A percentile compares a stretch with the other conserved stretches of the same genome.
Conservation (phyloP, 1,140 invertebrate genomes). For the Psilanteris sp. region DNA sequence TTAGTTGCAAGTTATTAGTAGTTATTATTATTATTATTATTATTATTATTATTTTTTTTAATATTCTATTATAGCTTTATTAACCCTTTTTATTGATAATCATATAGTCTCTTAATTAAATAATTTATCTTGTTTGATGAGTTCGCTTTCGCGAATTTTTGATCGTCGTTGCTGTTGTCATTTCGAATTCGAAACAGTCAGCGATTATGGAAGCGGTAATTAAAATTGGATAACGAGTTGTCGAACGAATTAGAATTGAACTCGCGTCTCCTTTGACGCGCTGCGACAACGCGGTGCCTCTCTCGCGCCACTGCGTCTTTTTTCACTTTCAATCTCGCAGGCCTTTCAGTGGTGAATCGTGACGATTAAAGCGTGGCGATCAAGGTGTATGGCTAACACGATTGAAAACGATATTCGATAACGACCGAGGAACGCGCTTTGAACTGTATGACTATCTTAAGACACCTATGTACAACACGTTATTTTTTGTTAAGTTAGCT, state of each 20-base stretch:
- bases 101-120: no score
- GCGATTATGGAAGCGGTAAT: slow-evolving; percentile 12
- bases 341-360: slow-evolving; percentile 11
- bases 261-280: slow-evolving; percentile 42
- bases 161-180: slow-evolving; percentile 3
- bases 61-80: not conserved
- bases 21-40: no score
- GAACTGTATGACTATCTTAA: slow-evolving; percentile 14
- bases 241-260: slow-evolving; percentile 31
- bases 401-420: slow-evolving; percentile 32
- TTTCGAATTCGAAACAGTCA: slow-evolving; percentile 2
- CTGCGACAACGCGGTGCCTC: slow-evolving; percentile 26
- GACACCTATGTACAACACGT: slow-evolving; percentile 39
- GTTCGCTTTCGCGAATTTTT: slow-evolving; percentile 4
- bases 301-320: slow-evolving; percentile 20
- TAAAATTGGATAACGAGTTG: slow-evolving; percentile 24
- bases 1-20: slow-evolving; percentile 7
- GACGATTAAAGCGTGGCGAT: slow-evolving; percentile 24
- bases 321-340: slow-evolving; percentile 10
- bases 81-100: slow-evolving; percentile 9
- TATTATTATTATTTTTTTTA: not conserved
- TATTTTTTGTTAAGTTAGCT: slow-evolving; percentile 46
- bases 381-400: slow-evolving; percentile 40
- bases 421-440: slow-evolving; percentile 30
- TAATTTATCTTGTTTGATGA: not conserved